phyloP scores from a whole-genome alignment of 2,888 invertebrate genomes.

The Helleia helle region DNA sequence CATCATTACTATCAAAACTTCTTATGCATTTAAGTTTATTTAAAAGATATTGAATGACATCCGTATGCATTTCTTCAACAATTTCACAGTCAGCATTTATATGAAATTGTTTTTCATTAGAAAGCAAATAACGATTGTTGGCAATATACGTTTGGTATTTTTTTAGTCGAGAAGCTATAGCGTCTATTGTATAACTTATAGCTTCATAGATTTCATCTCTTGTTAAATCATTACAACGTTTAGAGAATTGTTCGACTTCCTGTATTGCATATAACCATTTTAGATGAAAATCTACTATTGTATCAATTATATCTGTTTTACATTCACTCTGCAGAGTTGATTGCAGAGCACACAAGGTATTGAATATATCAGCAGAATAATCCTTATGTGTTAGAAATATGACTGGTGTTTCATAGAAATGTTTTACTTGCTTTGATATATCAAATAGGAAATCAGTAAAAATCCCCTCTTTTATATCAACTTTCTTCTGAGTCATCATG shows the following conservation, averaged over 20 bases:
- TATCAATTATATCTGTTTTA: conserved; percentile 36
- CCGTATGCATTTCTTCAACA: conserved; percentile 57
- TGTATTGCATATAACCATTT: conserved; percentile 50
- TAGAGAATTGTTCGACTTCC: conserved; percentile 45
- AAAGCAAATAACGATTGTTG: conserved; percentile 29
- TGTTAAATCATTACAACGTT: conserved; percentile 27
- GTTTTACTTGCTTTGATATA: conserved; percentile 49
- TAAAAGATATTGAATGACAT: conserved; percentile 32
- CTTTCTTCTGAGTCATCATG: no score
- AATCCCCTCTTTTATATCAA: no score
- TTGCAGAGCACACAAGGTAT: conserved; percentile 42
- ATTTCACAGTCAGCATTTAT: conserved; percentile 52
- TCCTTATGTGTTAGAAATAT: conserved; percentile 49
- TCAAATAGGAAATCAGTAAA: conserved; percentile 42
- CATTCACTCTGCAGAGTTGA: conserved; percentile 29
- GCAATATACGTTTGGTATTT: conserved; percentile 47
- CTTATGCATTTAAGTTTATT: conserved; percentile 44
- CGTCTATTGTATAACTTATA: conserved; percentile 48
- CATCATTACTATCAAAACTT: conserved; percentile 30
- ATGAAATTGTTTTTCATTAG: conserved; percentile 35
- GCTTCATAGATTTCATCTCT: conserved; percentile 42
- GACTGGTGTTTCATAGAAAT: conserved; percentile 52
- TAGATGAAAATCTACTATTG: conserved; percentile 51
- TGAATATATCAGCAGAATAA: conserved; percentile 48
- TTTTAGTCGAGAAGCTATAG: conserved; percentile 41